A percentile compares a stretch with the other conserved stretches of the same genome.
Evolutionary conservation across 2,113 vertebrate species (phyloP).

Genomic region (Gnathonemus echidnorhynchus): DNA sequence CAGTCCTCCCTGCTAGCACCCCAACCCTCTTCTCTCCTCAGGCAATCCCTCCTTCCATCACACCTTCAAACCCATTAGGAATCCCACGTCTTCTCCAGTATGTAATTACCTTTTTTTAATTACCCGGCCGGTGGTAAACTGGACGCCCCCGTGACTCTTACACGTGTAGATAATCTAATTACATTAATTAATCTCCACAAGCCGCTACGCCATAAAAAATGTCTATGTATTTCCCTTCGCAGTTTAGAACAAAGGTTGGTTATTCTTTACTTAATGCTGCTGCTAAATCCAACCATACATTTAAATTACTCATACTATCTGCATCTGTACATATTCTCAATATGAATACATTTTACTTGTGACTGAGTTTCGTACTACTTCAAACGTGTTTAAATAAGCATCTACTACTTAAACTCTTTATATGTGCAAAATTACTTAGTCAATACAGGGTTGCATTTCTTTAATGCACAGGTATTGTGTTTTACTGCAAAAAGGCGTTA

Average conservation of each 20-base stretch:
- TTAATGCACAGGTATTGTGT: background rate
- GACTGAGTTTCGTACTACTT: background rate
- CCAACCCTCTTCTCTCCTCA: background rate
- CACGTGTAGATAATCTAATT: slow-evolving; percentile 3
- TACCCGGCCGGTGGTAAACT: background rate
- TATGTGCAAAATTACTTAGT: background rate
- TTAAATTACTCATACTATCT: background rate
- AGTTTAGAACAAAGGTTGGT: background rate
- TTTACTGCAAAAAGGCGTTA: background rate
- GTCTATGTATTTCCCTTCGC: background rate
- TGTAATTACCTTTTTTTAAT: slow-evolving; percentile 10
- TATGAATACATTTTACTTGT: background rate
- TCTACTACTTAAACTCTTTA: background rate
- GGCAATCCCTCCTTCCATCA: background rate
- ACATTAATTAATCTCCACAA: slow-evolving; percentile 1
- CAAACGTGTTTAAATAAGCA: background rate
- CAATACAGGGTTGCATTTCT: background rate
- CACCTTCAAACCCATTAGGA: background rate
- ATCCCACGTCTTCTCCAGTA: background rate
- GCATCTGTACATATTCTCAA: background rate
- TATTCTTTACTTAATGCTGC: background rate
- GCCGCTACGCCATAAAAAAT: background rate
- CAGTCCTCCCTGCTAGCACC: background rate
- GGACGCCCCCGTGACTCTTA: background rate
- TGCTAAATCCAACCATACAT: background rate